Evolutionary conservation across 1,140 invertebrate species (phyloP), one percentile per base, ranked within the genome.

Genomic region (Sitodiplosis mosellana): DNA sequence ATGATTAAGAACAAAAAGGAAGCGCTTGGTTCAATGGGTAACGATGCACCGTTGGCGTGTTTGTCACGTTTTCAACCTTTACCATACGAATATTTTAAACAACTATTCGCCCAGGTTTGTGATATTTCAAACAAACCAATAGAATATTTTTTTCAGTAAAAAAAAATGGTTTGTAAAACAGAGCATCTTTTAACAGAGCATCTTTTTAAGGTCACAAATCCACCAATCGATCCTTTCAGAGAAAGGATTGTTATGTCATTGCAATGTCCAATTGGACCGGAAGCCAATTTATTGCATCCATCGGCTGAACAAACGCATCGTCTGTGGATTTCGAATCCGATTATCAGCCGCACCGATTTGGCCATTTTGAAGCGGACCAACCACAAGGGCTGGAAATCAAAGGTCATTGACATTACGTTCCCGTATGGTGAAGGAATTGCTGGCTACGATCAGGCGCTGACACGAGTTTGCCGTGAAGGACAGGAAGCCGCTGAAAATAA

Each of bases 141-240:
- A n/a, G n/a, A n/a, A n/a, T n/a, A n/a, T n/a, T n/a, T n/a, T n/a
- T n/a, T n/a, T n/a, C n/a, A n/a, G n/a, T n/a, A n/a, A n/a, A n/a
- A n/a, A n/a, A n/a, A n/a, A n/a, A n/a, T n/a, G n/a, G n/a, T n/a
- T n/a, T n/a, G n/a, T n/a, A n/a, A n/a, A n/a, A n/a, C n/a, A n/a
- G n/a, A n/a, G n/a, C n/a, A n/a, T n/a, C n/a, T n/a, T n/a, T n/a
- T n/a, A n/a, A n/a, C n/a, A n/a, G n/a, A n/a, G n/a, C n/a, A n/a
- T n/a, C n/a, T n/a, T n/a, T n/a, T n/a, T n/a, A n/a, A n/a, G n/a
- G 94, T 98, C 41, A 99, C 95, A 51, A 99, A 99, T 72, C 95
- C 95, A n/a, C 94, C 95, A 4, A 98, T 99, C 53, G 95, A 99
- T 76, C 95, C 95, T 36, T 97, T 99, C 74, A 80, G 95, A 55